Conservation (phyloP, 2,888 invertebrate genomes). For the Atherix ibis region DNA sequence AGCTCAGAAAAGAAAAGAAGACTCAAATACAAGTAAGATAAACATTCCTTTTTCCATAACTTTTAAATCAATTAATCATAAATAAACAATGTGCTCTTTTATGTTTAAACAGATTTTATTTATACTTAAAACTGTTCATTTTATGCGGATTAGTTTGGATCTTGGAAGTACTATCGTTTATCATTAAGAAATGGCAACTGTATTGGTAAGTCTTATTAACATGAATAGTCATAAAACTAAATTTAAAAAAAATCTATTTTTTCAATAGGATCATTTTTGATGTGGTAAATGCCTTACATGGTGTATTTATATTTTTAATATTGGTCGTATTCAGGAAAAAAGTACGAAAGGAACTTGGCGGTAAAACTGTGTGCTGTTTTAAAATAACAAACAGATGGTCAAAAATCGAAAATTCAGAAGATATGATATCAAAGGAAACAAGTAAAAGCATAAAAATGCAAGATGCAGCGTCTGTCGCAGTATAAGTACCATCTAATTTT, state of each 20-base stretch:
- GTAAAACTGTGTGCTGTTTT: constrained; percentile 23
- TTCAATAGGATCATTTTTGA: constrained; percentile 38
- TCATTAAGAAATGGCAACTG: constrained; percentile 6
- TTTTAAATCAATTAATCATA: not conserved
- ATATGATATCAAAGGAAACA: constrained; percentile 5
- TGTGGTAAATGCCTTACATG: constrained; percentile 43
- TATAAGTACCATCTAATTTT: no score
- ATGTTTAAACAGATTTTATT: constrained; percentile 35
- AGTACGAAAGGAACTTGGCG: constrained; percentile 36
- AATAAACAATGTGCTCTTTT: not conserved
- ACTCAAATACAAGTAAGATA: constrained; percentile 40
- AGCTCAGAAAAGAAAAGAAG: constrained; percentile 37
- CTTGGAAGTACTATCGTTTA: constrained; percentile 43
- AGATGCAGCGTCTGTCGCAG: no score
- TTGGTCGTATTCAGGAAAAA: constrained; percentile 41
- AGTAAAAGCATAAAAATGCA: no score
- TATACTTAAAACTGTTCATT: constrained; percentile 48
- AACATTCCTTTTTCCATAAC: not conserved
- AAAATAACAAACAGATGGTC: constrained; percentile 28
- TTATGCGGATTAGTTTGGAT: constrained; percentile 59
- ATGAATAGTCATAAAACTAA: no score
- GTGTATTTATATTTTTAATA: constrained; percentile 42
- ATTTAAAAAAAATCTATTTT: not conserved
- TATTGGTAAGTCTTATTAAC: not conserved
- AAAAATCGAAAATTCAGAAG: constrained; percentile 24